These are phyloP conservation scores for Acromyrmex charruanus DNA, from an alignment of 1,140 invertebrate species.

Conservation along the genomic window DNA sequence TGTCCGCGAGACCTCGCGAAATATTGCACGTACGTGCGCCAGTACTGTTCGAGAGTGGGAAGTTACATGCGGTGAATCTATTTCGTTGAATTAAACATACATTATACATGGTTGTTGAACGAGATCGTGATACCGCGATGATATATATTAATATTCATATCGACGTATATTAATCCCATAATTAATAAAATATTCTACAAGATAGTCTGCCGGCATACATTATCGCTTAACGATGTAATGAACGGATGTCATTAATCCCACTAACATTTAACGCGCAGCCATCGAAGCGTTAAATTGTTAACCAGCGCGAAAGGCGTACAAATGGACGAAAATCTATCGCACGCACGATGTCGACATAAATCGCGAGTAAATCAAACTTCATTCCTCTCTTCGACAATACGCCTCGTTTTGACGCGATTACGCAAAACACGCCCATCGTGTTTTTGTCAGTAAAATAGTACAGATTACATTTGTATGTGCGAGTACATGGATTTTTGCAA, in stretches of 20 bases:
- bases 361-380: conserved; percentile 55
- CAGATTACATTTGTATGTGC: conserved; percentile 12
- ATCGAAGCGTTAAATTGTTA: conserved; percentile 43
- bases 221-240: not conserved
- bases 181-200: conserved; percentile 36
- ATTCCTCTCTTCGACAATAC: conserved; percentile 22
- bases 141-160: conserved; percentile 27
- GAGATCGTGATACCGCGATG: not conserved
- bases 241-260: not conserved
- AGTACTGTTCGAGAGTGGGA: too few relatives aligned
- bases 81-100: conserved; percentile 42
- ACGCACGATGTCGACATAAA: not conserved
- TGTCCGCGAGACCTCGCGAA: conserved; percentile 22
- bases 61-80: not conserved
- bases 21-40: conserved; percentile 15
- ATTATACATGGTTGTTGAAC: not conserved
- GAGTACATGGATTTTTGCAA: not conserved
- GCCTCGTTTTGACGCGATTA: conserved; percentile 45
- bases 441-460: conserved; percentile 47
- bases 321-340: conserved; percentile 46
- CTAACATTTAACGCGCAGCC: conserved; percentile 24
- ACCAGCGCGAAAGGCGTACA: conserved; percentile 28
- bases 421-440: conserved; percentile 41
- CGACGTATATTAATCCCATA: conserved; percentile 10
- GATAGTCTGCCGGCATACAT: not conserved